Conservation (phyloP, 2,888 invertebrate genomes). For the Zele albiditarsus region DNA sequence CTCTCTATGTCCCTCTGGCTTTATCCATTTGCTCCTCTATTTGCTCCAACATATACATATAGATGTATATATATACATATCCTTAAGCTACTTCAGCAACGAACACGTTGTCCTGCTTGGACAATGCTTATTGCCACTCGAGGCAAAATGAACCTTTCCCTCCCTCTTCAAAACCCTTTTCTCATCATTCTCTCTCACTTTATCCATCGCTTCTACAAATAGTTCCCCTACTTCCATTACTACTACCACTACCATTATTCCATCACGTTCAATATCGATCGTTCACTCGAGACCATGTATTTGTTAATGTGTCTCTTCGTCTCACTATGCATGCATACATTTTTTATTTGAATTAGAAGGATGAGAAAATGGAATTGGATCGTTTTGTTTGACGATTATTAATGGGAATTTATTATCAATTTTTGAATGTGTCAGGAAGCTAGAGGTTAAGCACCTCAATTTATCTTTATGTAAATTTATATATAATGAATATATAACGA, state of each 20-base stretch:
- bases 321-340: background rate
- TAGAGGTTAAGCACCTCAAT: background rate
- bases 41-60: background rate
- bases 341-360: background rate
- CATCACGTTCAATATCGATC: background rate
- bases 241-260: background rate
- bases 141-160: constrained; percentile 58
- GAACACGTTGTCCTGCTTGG: constrained; percentile 50
- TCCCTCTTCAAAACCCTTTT: constrained; percentile 26
- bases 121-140: constrained; percentile 65
- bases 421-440: background rate
- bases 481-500: background rate
- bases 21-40: background rate
- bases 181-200: constrained; percentile 39
- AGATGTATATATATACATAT: constrained; percentile 1
- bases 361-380: background rate
- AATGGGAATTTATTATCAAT: background rate
- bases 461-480: background rate
- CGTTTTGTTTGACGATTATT: background rate
- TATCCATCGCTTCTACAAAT: constrained; percentile 40
- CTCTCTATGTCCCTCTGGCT: background rate
- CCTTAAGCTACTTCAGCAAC: constrained; percentile 14
- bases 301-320: background rate
- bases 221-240: constrained; percentile 39
- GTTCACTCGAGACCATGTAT: background rate